Evolutionary conservation across 2,113 vertebrate species (phyloP).

Genomic region (Syngnathoides biaculeatus): DNA sequence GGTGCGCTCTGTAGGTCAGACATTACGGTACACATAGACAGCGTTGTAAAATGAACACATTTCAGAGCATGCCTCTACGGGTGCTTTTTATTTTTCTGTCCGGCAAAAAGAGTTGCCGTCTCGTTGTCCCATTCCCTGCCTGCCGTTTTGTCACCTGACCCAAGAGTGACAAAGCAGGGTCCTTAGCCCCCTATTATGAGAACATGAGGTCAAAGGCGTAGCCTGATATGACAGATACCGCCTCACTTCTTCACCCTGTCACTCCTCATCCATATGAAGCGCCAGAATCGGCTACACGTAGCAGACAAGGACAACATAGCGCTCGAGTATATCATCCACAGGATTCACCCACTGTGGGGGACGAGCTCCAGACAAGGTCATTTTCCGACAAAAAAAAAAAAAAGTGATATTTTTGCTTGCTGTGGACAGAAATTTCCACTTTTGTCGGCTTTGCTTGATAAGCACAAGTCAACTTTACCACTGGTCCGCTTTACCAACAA

Average conservation of each 20-base stretch:
- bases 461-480: too few relatives aligned
- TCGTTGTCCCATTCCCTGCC: conserved; percentile 29
- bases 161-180: conserved; percentile 66
- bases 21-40: too few relatives aligned
- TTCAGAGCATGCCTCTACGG: background rate
- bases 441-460: background rate
- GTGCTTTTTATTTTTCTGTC: background rate
- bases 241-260: conserved; percentile 67
- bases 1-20: too few relatives aligned
- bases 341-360: conserved; percentile 28
- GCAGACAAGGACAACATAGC: conserved; percentile 54
- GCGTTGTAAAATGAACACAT: too few relatives aligned
- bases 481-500: too few relatives aligned
- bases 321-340: conserved; percentile 44
- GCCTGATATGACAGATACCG: conserved; percentile 62
- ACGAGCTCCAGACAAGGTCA: conserved; percentile 35
- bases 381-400: conserved; percentile 20
- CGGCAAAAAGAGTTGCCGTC: conserved; percentile 13
- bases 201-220: conserved; percentile 70
- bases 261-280: conserved; percentile 64
- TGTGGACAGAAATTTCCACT: background rate
- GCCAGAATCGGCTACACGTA: conserved; percentile 43
- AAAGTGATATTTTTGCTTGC: background rate
- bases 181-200: conserved; percentile 71
- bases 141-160: conserved; percentile 58